Evolutionary conservation across 2,797 vertebrate species (phyloP).

Genomic region (Ptychadena robeensis): DNA sequence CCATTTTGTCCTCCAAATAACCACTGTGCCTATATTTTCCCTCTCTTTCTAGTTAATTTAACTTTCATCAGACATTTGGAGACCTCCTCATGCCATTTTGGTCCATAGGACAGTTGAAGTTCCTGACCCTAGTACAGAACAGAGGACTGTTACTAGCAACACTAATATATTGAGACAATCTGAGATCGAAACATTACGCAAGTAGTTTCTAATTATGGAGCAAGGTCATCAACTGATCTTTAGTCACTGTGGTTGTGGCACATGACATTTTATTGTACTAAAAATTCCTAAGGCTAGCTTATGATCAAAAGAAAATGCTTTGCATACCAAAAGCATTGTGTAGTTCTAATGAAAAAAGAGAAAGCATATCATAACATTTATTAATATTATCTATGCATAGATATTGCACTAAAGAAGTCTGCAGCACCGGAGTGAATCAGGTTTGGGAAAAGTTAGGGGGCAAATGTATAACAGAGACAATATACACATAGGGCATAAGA

Average conservation of each 20-base stretch:
- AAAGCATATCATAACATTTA: not conserved
- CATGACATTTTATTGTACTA: slow-evolving; percentile 20
- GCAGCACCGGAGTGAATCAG: not conserved
- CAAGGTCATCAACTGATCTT: slow-evolving; percentile 71
- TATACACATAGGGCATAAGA: no score
- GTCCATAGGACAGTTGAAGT: no score
- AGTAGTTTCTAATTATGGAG: slow-evolving; percentile 70
- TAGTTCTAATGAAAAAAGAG: not conserved
- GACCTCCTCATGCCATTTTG: no score
- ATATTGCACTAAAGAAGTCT: not conserved
- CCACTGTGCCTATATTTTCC: no score
- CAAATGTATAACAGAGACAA: no score
- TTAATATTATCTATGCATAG: not conserved
- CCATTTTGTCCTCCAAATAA: no score
- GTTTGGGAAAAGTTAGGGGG: no score
- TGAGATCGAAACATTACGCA: slow-evolving; percentile 71
- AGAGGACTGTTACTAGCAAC: no score
- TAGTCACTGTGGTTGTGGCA: slow-evolving; percentile 52
- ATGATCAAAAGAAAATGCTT: not conserved
- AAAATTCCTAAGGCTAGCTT: not conserved
- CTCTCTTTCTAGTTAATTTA: no score
- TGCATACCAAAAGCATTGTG: not conserved
- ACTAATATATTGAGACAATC: slow-evolving; percentile 69
- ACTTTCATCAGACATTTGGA: no score
- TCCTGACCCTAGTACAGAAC: no score